Evolutionary conservation across 2,888 invertebrate genomes (phyloP).

Genomic region (Eustalomyia histrio): DNA sequence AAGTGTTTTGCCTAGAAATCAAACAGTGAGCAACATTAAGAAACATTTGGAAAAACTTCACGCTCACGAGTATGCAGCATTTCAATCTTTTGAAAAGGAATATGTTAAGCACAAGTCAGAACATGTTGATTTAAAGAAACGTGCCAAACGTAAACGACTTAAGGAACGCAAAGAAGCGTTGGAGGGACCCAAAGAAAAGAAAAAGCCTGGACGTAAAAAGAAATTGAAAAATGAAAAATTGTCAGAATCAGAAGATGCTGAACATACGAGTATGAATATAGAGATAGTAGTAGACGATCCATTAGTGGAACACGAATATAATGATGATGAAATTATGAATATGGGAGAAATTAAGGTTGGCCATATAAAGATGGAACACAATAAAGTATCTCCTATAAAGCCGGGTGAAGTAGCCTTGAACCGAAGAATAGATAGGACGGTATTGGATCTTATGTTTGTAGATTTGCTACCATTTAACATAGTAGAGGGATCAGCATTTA

Average conservation of each 20-base stretch:
- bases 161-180: conserved; percentile 52
- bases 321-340: conserved; percentile 34
- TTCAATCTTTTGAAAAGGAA: conserved; percentile 47
- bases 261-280: conserved; percentile 35
- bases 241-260: conserved; percentile 52
- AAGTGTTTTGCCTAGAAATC: conserved; percentile 48
- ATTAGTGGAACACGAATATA: conserved; percentile 26
- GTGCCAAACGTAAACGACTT: conserved; percentile 54
- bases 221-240: conserved; percentile 41
- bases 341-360: neutral
- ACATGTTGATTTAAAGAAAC: conserved; percentile 55
- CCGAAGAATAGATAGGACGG: conserved; percentile 47
- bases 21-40: conserved; percentile 58
- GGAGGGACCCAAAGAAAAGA: conserved; percentile 56
- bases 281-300: conserved; percentile 51
- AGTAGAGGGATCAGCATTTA: conserved; percentile 57
- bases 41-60: conserved; percentile 61
- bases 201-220: conserved; percentile 52
- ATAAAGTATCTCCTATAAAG: conserved; percentile 5
- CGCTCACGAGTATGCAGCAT: conserved; percentile 44
- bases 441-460: conserved; percentile 56
- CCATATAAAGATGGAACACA: conserved; percentile 28
- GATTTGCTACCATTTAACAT: conserved; percentile 55
- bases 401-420: conserved; percentile 37
- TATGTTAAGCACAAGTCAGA: conserved; percentile 42